phyloP scores from a whole-genome alignment of 2,113 vertebrate genomes.

The Crocuta crocuta region DNA sequence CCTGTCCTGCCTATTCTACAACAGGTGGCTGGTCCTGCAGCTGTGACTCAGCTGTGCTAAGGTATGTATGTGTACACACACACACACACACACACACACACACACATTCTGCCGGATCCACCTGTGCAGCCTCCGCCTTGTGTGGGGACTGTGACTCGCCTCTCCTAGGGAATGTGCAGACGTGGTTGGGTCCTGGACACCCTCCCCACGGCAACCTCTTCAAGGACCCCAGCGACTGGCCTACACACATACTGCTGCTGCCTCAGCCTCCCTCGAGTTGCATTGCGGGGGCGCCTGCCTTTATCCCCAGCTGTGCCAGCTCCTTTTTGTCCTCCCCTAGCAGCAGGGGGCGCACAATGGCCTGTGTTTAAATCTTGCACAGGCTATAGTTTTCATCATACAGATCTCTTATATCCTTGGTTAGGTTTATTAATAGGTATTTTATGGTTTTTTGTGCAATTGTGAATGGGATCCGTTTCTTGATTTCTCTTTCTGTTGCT shows the following conservation, averaged over 20 bases:
- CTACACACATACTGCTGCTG: accelerated
- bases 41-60: too few relatives aligned
- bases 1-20: neutral
- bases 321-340: neutral
- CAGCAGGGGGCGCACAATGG: neutral
- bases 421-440: too few relatives aligned
- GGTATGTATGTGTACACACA: neutral
- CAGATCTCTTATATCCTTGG: too few relatives aligned
- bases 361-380: neutral
- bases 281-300: neutral
- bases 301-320: neutral
- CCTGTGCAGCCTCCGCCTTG: neutral
- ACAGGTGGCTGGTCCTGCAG: neutral
- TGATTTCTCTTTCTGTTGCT: too few relatives aligned
- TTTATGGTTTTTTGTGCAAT: too few relatives aligned
- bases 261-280: accelerated
- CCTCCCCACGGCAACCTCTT: neutral
- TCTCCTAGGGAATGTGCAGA: accelerated
- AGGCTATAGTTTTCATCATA: too few relatives aligned
- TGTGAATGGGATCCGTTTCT: too few relatives aligned
- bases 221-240: neutral
- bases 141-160: accelerated
- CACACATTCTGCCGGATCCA: neutral
- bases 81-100: neutral
- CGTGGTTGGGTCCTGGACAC: accelerated